Conservation (phyloP, 2,888 invertebrate species). For the Aphidoletes aphidimyza region DNA sequence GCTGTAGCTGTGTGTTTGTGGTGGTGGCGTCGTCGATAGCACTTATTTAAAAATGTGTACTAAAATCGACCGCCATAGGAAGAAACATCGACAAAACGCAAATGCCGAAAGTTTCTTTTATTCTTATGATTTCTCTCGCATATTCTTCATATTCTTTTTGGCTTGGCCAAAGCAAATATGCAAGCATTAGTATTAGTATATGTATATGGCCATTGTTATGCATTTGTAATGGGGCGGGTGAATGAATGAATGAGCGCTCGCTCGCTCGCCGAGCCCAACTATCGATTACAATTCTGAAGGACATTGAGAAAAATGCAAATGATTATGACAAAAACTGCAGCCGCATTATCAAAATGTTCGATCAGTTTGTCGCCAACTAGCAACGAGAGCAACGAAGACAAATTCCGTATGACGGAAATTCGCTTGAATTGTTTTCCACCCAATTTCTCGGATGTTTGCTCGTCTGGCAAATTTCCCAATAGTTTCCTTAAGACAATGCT, state of each 20-base stretch:
- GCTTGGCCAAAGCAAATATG: conserved; percentile 17
- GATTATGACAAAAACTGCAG: conserved; percentile 52
- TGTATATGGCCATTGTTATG: not conserved
- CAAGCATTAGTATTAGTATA: not conserved
- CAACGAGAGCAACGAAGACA: not conserved
- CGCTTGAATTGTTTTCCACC: not conserved
- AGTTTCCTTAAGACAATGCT: not conserved
- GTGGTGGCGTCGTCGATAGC: conserved; percentile 43
- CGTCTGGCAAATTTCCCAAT: conserved; percentile 31
- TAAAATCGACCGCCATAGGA: not conserved
- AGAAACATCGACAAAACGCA: not conserved
- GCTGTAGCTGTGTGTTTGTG: not conserved
- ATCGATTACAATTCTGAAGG: conserved; percentile 45
- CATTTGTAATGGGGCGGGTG: not conserved
- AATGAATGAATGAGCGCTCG: not conserved
- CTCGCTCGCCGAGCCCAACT: too few species aligned
- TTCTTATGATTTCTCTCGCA: conserved; percentile 53
- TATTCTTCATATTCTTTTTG: not conserved
- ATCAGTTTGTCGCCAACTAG: conserved; percentile 1
- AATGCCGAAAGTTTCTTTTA: not conserved
- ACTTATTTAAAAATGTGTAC: conserved; percentile 39
- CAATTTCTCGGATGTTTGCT: conserved; percentile 35
- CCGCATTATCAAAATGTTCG: conserved; percentile 24
- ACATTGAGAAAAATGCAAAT: conserved; percentile 51
- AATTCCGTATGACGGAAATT: not conserved